These are phyloP conservation scores for Halcyon senegalensis DNA, from an alignment of 2,113 vertebrate genomes.

Conservation along the genomic window DNA sequence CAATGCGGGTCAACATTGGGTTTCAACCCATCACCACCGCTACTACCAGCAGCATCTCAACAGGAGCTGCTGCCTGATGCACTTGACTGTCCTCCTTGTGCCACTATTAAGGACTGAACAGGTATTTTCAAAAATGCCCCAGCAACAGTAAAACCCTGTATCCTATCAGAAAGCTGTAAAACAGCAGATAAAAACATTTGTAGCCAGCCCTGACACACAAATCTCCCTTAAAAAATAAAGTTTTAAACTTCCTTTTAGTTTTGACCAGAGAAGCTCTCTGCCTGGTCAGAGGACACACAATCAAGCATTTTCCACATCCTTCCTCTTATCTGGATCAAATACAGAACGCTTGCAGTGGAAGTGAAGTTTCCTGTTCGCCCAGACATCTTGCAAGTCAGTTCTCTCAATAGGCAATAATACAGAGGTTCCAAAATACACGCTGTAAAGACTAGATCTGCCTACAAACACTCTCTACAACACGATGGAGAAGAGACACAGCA, in stretches of 20 bases:
- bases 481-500: neutral
- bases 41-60: neutral
- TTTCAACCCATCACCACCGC: neutral
- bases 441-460: neutral
- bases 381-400: neutral
- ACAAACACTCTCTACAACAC: neutral
- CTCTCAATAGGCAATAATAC: neutral
- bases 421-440: neutral
- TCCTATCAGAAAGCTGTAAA: neutral
- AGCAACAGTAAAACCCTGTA: neutral
- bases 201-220: neutral
- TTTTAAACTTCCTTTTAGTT: neutral
- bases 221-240: neutral
- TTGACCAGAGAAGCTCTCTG: neutral
- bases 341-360: neutral
- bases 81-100: neutral
- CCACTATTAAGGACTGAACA: neutral
- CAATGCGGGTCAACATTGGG: fast-evolving
- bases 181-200: neutral
- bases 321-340: neutral
- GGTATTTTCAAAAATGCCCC: neutral
- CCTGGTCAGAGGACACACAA: neutral
- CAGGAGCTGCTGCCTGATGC: neutral
- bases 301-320: neutral
- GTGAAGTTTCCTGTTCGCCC: neutral